Percentiles rank a stretch among this genome's conserved stretches.
phyloP scores from a whole-genome alignment of 2,797 vertebrate genomes.

The Acestrorhynchus altus region DNA sequence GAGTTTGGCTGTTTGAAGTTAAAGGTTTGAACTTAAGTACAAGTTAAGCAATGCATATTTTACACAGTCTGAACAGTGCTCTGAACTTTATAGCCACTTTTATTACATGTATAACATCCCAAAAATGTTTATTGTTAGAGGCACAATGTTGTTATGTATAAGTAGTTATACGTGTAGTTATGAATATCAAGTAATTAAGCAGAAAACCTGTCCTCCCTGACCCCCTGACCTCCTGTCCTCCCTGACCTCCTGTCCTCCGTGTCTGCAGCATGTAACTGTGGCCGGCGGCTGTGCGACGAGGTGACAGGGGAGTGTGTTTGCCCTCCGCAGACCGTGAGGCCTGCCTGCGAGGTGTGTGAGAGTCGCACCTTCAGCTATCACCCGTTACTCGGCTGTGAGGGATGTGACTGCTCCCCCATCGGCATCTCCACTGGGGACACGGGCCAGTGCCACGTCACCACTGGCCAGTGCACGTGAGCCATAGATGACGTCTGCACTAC shows the following conservation, averaged over 20 bases:
- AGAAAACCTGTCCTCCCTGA: too few species aligned
- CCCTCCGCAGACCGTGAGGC: slow-evolving; percentile 85
- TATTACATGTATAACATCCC: too few species aligned
- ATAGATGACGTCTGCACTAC: background rate
- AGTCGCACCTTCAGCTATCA: slow-evolving; percentile 86
- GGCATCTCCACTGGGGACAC: slow-evolving; percentile 69
- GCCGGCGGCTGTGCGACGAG: slow-evolving; percentile 86
- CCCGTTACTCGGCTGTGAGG: slow-evolving; percentile 86
- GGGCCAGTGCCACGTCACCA: slow-evolving; percentile 78
- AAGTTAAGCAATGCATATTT: too few species aligned
- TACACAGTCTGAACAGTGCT: too few species aligned
- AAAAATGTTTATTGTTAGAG: too few species aligned
- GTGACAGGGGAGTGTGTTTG: slow-evolving; percentile 88
- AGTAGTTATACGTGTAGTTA: too few species aligned
- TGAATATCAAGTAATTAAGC: too few species aligned
- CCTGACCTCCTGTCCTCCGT: background rate
- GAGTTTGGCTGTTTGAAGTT: too few species aligned
- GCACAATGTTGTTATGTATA: too few species aligned
- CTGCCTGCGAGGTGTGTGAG: slow-evolving; percentile 85
- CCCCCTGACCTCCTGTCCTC: background rate
- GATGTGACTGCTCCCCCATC: slow-evolving; percentile 84
- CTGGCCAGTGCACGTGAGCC: slow-evolving; percentile 89
- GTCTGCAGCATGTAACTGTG: slow-evolving; percentile 83
- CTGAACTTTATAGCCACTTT: too few species aligned
- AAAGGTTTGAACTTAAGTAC: too few species aligned